phyloP scores from a whole-genome alignment of 2,888 invertebrate genomes.

The Drosophila neotestacea region DNA sequence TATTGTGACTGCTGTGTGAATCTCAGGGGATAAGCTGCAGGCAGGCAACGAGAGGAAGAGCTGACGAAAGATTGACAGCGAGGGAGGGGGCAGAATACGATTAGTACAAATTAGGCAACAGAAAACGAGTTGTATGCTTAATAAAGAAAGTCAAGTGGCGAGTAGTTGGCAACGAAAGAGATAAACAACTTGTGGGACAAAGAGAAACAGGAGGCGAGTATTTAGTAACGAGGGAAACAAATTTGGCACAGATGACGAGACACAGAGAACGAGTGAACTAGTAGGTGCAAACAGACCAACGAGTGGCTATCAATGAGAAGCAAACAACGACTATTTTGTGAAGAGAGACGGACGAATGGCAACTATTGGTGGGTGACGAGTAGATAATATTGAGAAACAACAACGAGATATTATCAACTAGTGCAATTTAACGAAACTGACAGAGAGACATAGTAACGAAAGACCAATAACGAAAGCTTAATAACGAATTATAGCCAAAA shows the following conservation, averaged over 20 bases:
- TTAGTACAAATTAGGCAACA: background rate
- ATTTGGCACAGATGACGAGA: no score
- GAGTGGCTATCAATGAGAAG: background rate
- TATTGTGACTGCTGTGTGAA: slow-evolving; percentile 6
- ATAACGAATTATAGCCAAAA: background rate
- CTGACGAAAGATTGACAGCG: background rate
- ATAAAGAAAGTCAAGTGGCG: background rate
- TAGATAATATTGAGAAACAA: background rate
- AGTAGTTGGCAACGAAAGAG: background rate
- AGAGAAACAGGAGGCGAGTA: background rate
- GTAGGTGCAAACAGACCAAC: no score
- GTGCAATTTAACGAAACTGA: no score
- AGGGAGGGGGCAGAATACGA: background rate
- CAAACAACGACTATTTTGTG: background rate
- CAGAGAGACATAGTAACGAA: background rate
- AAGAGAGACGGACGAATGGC: background rate
- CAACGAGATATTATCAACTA: background rate
- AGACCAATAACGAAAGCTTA: background rate
- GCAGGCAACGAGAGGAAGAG: background rate
- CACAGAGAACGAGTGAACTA: background rate
- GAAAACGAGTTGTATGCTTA: background rate
- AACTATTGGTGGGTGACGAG: background rate
- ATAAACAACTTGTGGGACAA: background rate
- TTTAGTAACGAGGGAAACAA: background rate
- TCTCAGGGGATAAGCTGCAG: background rate